A percentile compares a stretch with the other conserved stretches of the same genome.
Conservation (phyloP, 1,140 invertebrate species). For the Hesperophylax magnus region DNA sequence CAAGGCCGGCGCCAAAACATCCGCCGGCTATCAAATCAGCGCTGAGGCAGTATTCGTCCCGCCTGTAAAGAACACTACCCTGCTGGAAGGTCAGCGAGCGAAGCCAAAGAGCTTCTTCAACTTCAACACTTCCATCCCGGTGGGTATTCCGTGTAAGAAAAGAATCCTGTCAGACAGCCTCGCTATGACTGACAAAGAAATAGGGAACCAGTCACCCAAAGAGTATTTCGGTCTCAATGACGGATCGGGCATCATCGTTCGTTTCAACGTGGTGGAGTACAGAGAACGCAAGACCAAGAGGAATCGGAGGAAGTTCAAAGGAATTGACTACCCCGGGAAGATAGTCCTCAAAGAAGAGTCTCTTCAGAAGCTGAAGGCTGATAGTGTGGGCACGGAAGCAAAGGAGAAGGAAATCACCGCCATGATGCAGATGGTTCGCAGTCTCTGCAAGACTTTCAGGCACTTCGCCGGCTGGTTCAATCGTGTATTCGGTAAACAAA, state of each 20-base stretch:
- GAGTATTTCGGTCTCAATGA: constrained; percentile 53
- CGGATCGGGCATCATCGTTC: constrained; percentile 42
- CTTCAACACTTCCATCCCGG: neutral
- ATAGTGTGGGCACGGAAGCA: constrained; percentile 57
- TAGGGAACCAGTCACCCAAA: neutral
- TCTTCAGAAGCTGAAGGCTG: constrained; percentile 10
- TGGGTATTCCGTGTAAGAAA: neutral
- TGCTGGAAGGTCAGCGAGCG: neutral
- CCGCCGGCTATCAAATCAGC: neutral
- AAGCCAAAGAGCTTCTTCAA: constrained; percentile 20
- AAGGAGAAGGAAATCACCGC: constrained; percentile 51
- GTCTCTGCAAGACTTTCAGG: constrained; percentile 22
- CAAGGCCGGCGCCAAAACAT: neutral
- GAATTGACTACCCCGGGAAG: constrained; percentile 45
- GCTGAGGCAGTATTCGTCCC: neutral
- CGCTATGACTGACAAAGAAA: constrained; percentile 11
- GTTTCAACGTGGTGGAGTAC: constrained; percentile 51
- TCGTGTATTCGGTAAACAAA: neutral
- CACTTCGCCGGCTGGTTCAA: constrained; percentile 16
- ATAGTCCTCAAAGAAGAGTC: neutral
- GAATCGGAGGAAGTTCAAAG: constrained; percentile 22
- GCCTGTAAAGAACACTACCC: neutral
- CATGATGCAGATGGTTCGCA: constrained; percentile 6
- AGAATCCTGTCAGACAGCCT: neutral
- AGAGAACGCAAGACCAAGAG: constrained; percentile 2